Evolutionary conservation across 2,888 invertebrate species (phyloP).

Genomic region (Anoplius nigerrimus): DNA sequence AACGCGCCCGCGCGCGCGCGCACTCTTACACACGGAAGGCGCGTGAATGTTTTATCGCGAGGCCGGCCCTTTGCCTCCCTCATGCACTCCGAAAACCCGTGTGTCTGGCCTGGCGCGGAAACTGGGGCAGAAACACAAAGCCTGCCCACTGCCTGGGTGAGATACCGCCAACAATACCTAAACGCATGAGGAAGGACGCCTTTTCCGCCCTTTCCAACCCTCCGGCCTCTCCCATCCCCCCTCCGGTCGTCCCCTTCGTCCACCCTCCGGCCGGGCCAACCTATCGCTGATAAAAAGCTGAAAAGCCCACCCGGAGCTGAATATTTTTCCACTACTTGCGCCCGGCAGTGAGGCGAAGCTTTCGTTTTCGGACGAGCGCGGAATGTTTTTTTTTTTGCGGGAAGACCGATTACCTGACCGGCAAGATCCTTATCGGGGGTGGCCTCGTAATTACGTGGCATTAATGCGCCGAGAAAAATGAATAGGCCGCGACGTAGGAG

Average conservation of each 20-base stretch:
- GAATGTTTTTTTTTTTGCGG: too few species aligned
- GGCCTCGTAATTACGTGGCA: too few species aligned
- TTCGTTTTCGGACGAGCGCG: background rate
- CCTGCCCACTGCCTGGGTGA: constrained; percentile 64
- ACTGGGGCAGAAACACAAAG: constrained; percentile 72
- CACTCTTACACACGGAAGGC: constrained; percentile 53
- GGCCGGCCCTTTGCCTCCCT: constrained; percentile 62
- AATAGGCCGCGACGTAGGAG: too few species aligned
- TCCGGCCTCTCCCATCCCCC: too few species aligned
- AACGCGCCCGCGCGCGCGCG: constrained; percentile 17
- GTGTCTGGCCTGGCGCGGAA: constrained; percentile 61
- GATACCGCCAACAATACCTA: constrained; percentile 69
- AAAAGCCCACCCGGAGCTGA: constrained; percentile 44
- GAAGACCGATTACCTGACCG: background rate
- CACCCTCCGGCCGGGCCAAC: constrained; percentile 22
- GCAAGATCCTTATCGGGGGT: background rate
- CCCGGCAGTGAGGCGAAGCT: constrained; percentile 20
- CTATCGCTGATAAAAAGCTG: constrained; percentile 52
- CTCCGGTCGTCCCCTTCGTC: too few species aligned
- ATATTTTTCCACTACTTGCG: constrained; percentile 51
- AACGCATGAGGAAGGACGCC: constrained; percentile 61
- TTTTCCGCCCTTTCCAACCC: constrained; percentile 39
- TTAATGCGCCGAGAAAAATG: too few species aligned
- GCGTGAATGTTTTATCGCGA: constrained; percentile 71
- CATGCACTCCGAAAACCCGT: constrained; percentile 61